A percentile compares a stretch with the other conserved stretches of the same genome.
Evolutionary conservation across 1,140 invertebrate species (phyloP).

Genomic region (Lethrus apterus): DNA sequence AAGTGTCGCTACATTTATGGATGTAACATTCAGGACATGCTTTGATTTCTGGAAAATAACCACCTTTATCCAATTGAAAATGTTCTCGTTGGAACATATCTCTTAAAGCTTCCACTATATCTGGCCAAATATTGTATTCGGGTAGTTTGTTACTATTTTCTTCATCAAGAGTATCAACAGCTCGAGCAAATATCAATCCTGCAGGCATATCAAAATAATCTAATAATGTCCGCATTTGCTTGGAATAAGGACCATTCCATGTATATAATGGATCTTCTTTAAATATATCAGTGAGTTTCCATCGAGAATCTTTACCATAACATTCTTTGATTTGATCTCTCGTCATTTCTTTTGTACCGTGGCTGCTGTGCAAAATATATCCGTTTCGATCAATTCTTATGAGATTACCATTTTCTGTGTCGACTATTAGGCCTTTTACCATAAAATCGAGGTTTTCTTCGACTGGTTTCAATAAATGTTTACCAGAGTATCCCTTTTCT

Average conservation of each 20-base stretch:
- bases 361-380: slow-evolving; percentile 55
- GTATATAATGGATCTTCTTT: slow-evolving; percentile 49
- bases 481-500: slow-evolving; percentile 51
- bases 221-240: slow-evolving; percentile 57
- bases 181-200: slow-evolving; percentile 59
- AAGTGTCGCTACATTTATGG: slow-evolving; percentile 48
- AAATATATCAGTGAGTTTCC: slow-evolving; percentile 51
- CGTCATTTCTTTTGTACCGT: slow-evolving; percentile 58
- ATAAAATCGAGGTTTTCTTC: slow-evolving; percentile 56
- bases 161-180: slow-evolving; percentile 63
- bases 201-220: slow-evolving; percentile 73
- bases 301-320: slow-evolving; percentile 55
- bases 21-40: slow-evolving; percentile 57
- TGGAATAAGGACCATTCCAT: slow-evolving; percentile 54
- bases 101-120: slow-evolving; percentile 55
- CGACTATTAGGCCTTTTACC: slow-evolving; percentile 69
- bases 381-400: slow-evolving; percentile 57
- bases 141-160: slow-evolving; percentile 37
- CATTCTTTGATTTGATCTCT: slow-evolving; percentile 50
- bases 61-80: slow-evolving; percentile 49
- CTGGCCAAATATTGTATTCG: slow-evolving; percentile 57
- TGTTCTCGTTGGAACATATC: slow-evolving; percentile 57
- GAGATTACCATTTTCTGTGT: slow-evolving; percentile 65
- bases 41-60: slow-evolving; percentile 58
- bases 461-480: slow-evolving; percentile 47